Conservation (phyloP, 2,888 invertebrate genomes). For the Agriopis leucophaearia region DNA sequence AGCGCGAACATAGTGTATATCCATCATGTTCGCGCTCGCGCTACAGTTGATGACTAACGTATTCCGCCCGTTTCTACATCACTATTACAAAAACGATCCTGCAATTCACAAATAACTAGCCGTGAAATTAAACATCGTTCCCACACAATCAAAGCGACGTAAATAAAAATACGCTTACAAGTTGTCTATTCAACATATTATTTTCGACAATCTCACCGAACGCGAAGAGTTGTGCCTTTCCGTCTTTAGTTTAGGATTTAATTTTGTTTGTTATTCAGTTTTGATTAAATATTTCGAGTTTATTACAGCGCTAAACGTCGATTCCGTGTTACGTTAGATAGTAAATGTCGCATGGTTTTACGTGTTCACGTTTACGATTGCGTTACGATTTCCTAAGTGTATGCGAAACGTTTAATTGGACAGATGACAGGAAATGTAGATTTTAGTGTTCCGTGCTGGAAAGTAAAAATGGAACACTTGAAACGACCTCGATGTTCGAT, state of each 20-base stretch:
- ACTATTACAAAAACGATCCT: not conserved
- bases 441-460: not conserved
- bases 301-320: conserved; percentile 10
- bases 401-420: conserved; percentile 18
- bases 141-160: conserved; percentile 4
- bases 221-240: not conserved
- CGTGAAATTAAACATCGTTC: conserved; percentile 6
- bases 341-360: conserved; percentile 9
- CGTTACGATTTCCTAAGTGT: conserved; percentile 23
- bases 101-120: conserved; percentile 4
- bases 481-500: no score
- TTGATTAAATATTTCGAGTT: conserved; percentile 17
- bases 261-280: not conserved
- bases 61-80: no score
- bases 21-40: no score
- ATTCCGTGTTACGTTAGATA: not conserved
- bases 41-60: no score
- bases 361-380: conserved; percentile 10
- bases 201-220: not conserved
- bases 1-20: no score
- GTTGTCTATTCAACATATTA: conserved; percentile 4
- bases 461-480: no score
- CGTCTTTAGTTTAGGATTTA: conserved; percentile 4
- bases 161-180: conserved; percentile 9
- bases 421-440: conserved; percentile 2